Conservation (phyloP, 2,797 vertebrate species). For the Buceros bicornis region DNA sequence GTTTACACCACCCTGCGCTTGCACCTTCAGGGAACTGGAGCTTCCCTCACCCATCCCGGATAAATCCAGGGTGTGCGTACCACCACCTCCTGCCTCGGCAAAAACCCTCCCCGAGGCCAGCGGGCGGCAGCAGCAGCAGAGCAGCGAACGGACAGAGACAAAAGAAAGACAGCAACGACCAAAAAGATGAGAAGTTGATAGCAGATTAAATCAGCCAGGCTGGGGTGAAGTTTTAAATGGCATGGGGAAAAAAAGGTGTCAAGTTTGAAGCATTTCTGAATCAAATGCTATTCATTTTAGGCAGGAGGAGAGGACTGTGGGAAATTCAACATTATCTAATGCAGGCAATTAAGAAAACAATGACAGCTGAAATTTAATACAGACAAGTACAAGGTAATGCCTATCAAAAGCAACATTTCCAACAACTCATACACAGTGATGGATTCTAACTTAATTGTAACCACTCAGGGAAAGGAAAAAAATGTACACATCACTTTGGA, state of each 20-base stretch:
- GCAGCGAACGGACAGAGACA: not conserved
- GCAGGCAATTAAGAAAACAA: slow-evolving; percentile 78
- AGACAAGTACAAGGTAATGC: slow-evolving; percentile 71
- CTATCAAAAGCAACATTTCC: slow-evolving; percentile 71
- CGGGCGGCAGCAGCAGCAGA: not conserved
- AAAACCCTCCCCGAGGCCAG: not conserved
- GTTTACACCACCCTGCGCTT: not conserved
- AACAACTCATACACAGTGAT: slow-evolving; percentile 67
- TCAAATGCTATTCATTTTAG: slow-evolving; percentile 59
- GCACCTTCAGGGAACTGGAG: not conserved
- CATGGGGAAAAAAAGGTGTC: slow-evolving; percentile 27
- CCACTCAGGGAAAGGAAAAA: not conserved
- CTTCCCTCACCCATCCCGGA: not conserved
- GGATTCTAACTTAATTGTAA: slow-evolving; percentile 73
- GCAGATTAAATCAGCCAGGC: slow-evolving; percentile 43
- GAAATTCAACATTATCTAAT: slow-evolving; percentile 70
- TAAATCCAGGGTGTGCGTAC: not conserved
- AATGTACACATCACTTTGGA: slow-evolving; percentile 49
- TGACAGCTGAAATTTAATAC: slow-evolving; percentile 78
- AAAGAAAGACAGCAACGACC: not conserved
- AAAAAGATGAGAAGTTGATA: not conserved
- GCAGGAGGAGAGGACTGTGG: slow-evolving; percentile 54
- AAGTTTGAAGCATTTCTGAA: slow-evolving; percentile 56
- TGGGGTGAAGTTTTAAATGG: slow-evolving; percentile 58
- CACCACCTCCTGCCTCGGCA: rapidly evolving